phyloP scores from a whole-genome alignment of 2,888 invertebrate genomes.

The Carcina quercana region DNA sequence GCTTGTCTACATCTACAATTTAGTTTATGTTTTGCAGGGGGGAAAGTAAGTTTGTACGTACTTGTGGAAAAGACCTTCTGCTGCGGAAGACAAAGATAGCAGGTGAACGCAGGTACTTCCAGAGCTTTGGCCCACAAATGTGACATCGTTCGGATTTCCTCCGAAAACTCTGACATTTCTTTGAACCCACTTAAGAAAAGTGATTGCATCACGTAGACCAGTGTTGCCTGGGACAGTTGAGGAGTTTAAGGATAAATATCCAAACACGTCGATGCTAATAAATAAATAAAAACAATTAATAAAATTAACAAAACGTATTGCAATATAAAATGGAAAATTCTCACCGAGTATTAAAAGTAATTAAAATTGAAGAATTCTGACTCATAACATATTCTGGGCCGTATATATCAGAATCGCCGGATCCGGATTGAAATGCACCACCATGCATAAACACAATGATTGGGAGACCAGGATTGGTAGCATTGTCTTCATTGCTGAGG shows the following conservation, averaged over 20 bases:
- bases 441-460: constrained; percentile 62
- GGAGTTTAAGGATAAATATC: constrained; percentile 54
- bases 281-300: no score
- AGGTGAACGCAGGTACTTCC: constrained; percentile 46
- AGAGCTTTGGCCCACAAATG: constrained; percentile 55
- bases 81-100: constrained; percentile 39
- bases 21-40: no score
- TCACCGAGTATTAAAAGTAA: no score
- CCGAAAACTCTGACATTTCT: constrained; percentile 49
- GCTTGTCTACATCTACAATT: no score
- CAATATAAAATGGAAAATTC: no score
- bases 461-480: constrained; percentile 24
- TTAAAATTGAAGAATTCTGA: no score
- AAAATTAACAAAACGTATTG: no score
- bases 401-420: constrained; percentile 48
- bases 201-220: constrained; percentile 54
- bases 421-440: constrained; percentile 56
- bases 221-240: constrained; percentile 54
- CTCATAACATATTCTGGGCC: constrained; percentile 58
- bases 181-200: constrained; percentile 56
- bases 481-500: constrained; percentile 1
- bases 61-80: constrained; percentile 47
- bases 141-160: constrained; percentile 51
- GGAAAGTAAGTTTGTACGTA: no score
- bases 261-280: constrained; percentile 57